Base-by-base conservation (phyloP, 1,140 invertebrate genomes). In the Solenopsis invicta region DNA sequence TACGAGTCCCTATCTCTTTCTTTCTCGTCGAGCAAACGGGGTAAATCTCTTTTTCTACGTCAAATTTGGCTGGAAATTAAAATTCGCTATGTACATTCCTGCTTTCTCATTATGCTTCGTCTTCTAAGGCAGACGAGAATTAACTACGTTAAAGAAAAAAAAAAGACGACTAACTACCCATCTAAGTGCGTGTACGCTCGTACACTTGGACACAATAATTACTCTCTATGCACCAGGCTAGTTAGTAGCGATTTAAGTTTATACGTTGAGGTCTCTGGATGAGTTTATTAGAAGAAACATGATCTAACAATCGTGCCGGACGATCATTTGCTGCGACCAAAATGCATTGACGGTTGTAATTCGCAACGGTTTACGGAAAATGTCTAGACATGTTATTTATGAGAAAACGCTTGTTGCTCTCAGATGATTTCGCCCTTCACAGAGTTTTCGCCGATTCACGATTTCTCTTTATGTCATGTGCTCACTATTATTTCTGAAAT, bases 171-270 rank as follows among this genome's bases (percentile, higher is more conserved):
- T 80, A 78, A 89, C 75, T 89, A 86, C 62, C 48, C 56, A 81
- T 74, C 59, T 85, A 86, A 74, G n/a, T 72, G 62, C 59, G 50
- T 89, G 48, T 89, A 64, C 80, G 72, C 66, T 50, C 66, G 6
- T 29, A 37, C 62, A 76, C 69, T 29, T 64, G 29, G 64, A 84
- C n/a, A 75, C 69, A 50, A 69, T 69, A 69, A 74, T 84, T 72
- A 62, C 74, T 56, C n/a, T 74, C 69, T 84, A 75, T 41, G 41
- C 16, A 37, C 41, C 64, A 81, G 62, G 34, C 48, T 67, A 24
- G 75, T 80, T 80, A 86, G 75, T 80, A 86, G 37, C 76, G 24
- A 24, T 59, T 62, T 85, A 85, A 85, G 71, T 85, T 77, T 24
- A 56, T 81, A 81, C 41, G 21, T 67, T 29, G n/a, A 80, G 24